A percentile compares a stretch with the other conserved stretches of the same genome.
phyloP scores from a whole-genome alignment of 2,888 invertebrate genomes.

The Conops quadrifasciatus region DNA sequence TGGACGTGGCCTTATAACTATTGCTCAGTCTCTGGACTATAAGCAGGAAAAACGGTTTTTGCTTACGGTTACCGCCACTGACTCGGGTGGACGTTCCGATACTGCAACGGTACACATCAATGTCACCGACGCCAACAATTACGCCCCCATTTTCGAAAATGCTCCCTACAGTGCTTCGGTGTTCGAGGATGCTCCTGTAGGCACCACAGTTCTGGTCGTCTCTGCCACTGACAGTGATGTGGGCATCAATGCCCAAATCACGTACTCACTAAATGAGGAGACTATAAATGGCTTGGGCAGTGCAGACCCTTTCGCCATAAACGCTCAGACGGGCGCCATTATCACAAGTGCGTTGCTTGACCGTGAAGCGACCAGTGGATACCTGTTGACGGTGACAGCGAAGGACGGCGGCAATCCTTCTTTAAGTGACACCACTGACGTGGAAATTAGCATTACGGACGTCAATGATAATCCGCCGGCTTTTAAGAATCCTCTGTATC shows the following conservation, averaged over 20 bases:
- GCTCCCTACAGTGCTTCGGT: slow-evolving; percentile 90
- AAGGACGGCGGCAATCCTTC: slow-evolving; percentile 92
- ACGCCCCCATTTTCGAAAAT: slow-evolving; percentile 91
- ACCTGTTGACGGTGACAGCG: slow-evolving; percentile 90
- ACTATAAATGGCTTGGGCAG: slow-evolving; percentile 68
- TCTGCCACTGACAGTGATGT: slow-evolving; percentile 94
- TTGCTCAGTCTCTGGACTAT: slow-evolving; percentile 91
- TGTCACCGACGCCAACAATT: slow-evolving; percentile 94
- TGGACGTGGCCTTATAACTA: slow-evolving; percentile 84
- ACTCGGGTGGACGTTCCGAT: slow-evolving; percentile 87
- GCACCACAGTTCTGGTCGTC: slow-evolving; percentile 90
- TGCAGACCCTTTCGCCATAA: slow-evolving; percentile 83
- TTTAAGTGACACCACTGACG: slow-evolving; percentile 91
- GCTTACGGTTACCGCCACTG: slow-evolving; percentile 86
- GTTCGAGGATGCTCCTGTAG: slow-evolving; percentile 91
- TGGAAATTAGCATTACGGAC: slow-evolving; percentile 94
- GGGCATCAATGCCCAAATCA: slow-evolving; percentile 91
- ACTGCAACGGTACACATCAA: slow-evolving; percentile 91
- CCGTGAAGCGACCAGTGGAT: slow-evolving; percentile 82
- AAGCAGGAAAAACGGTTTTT: slow-evolving; percentile 90
- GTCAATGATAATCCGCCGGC: slow-evolving; percentile 94
- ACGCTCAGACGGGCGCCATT: slow-evolving; percentile 92
- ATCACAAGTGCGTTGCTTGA: slow-evolving; percentile 86
- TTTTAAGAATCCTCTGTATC: slow-evolving; percentile 84
- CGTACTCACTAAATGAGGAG: slow-evolving; percentile 79